Evolutionary conservation across 2,113 vertebrate genomes (phyloP).

Genomic region (Platichthys stellatus): DNA sequence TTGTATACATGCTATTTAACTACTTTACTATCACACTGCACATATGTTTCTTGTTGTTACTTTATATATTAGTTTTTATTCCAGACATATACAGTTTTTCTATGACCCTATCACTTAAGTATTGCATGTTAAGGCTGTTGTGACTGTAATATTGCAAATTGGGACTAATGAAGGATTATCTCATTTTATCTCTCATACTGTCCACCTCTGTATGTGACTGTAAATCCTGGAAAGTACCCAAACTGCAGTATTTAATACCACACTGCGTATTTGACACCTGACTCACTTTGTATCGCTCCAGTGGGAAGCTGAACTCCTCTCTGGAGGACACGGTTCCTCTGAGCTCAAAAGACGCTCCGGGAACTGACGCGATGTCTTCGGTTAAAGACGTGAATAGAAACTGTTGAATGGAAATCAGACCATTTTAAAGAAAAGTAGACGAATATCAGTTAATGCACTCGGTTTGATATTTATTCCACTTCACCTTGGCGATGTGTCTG

Average conservation of each 20-base stretch:
- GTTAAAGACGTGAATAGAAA: conserved; percentile 83
- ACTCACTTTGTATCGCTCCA: conserved; percentile 76
- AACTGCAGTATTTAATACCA: conserved; percentile 36
- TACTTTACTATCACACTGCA: too few relatives aligned
- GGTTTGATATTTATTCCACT: fast-evolving
- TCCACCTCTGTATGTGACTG: too few relatives aligned
- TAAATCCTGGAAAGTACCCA: too few relatives aligned
- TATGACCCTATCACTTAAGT: too few relatives aligned
- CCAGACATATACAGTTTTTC: too few relatives aligned
- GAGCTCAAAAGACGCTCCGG: conserved; percentile 78
- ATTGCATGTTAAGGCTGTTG: too few relatives aligned
- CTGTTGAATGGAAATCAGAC: conserved; percentile 66
- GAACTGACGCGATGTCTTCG: conserved; percentile 74
- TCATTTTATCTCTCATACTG: too few relatives aligned
- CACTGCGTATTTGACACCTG: neutral
- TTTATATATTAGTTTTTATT: too few relatives aligned
- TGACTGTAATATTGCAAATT: too few relatives aligned
- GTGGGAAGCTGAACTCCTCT: conserved; percentile 69
- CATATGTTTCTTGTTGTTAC: too few relatives aligned
- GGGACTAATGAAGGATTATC: too few relatives aligned
- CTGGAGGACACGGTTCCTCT: conserved; percentile 81
- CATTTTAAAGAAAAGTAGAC: neutral
- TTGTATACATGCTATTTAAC: too few relatives aligned
- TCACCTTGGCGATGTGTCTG: conserved; percentile 87
- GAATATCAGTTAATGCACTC: neutral